A percentile compares a stretch with the other conserved stretches of the same genome.
phyloP scores from a whole-genome alignment of 2,113 vertebrate species.

The Crotalus helleri region DNA sequence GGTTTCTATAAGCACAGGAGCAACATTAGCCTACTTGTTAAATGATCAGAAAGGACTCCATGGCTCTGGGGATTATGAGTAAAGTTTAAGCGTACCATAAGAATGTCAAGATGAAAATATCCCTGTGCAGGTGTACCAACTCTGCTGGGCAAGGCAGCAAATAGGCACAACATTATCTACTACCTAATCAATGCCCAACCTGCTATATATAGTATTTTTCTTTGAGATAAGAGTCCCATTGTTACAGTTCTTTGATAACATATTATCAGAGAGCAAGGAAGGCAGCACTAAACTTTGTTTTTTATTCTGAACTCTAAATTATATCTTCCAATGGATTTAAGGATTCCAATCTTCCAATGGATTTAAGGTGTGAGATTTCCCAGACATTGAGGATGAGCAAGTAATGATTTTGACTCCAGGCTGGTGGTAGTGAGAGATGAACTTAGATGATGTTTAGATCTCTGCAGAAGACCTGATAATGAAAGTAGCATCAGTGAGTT shows the following conservation, averaged over 20 bases:
- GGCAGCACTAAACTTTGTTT: neutral
- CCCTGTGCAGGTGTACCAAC: neutral
- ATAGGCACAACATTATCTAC: neutral
- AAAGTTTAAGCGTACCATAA: neutral
- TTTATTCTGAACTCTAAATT: neutral
- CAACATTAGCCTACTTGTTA: neutral
- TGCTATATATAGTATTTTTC: neutral
- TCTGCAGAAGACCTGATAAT: neutral
- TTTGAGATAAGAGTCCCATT: neutral
- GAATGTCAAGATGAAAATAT: neutral
- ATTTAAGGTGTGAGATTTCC: neutral
- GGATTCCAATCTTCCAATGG: neutral
- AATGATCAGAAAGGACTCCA: neutral
- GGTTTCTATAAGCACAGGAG: neutral
- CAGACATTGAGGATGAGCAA: neutral
- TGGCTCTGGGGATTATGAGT: neutral
- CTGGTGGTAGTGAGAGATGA: neutral
- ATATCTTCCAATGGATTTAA: neutral
- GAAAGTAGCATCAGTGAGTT: neutral
- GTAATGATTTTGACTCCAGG: neutral
- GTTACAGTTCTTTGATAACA: neutral
- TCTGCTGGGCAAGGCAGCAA: neutral
- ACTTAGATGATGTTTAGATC: neutral
- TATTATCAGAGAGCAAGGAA: neutral
- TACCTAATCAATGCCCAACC: neutral